phyloP scores from a whole-genome alignment of 2,797 vertebrate genomes.

The Cuculus canorus region DNA sequence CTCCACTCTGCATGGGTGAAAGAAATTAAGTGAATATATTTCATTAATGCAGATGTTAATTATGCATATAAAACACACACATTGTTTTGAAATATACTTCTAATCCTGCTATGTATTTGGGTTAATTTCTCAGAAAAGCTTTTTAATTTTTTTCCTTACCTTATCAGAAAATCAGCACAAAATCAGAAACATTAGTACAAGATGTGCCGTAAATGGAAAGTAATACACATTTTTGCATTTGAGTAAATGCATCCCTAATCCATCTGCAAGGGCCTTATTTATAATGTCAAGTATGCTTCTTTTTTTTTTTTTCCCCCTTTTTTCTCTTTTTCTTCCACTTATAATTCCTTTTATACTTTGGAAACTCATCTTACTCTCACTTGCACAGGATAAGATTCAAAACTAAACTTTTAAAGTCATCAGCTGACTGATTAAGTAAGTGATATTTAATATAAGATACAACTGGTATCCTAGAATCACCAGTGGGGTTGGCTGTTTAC shows the following conservation, averaged over 20 bases:
- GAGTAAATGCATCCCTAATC: neutral
- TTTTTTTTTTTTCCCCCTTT: fast-evolving
- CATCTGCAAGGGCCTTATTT: neutral
- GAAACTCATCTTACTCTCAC: neutral
- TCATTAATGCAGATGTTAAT: neutral
- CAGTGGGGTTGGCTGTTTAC: neutral
- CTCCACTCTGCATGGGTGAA: neutral
- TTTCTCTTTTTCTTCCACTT: neutral
- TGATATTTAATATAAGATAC: neutral
- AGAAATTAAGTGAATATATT: neutral
- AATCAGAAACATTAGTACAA: neutral
- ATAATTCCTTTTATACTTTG: neutral
- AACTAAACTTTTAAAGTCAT: neutral
- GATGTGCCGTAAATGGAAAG: neutral
- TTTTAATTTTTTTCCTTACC: neutral
- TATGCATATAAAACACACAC: neutral
- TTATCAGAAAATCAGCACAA: neutral
- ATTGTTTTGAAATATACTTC: neutral
- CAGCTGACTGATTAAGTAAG: neutral
- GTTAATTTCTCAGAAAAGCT: neutral
- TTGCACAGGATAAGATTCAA: neutral
- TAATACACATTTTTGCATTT: neutral
- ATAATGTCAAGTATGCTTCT: fast-evolving
- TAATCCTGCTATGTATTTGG: neutral
- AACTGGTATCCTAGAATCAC: neutral